These are phyloP conservation scores for Patiria miniata DNA, from an alignment of 35 echinoderm and acorn worm species.

Conservation along the genomic window DNA sequence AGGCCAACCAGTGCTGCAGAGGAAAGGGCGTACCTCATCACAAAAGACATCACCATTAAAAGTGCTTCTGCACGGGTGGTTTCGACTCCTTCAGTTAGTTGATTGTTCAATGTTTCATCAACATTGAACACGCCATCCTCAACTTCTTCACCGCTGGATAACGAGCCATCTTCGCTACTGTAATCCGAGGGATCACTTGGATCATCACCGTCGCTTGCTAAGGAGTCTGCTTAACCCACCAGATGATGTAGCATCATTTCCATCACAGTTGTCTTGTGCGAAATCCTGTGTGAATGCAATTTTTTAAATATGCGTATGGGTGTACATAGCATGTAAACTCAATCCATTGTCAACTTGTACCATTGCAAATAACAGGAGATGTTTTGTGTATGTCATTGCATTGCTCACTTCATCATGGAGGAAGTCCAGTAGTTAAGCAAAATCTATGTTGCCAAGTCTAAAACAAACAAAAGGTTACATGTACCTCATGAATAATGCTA, in stretches of 20 bases:
- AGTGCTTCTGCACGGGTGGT: slow-evolving; percentile 54
- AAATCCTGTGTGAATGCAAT: not conserved
- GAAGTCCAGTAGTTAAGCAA: too few relatives aligned
- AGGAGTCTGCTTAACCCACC: not conserved
- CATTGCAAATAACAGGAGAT: too few relatives aligned
- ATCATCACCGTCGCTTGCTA: not conserved
- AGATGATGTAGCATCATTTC: not conserved
- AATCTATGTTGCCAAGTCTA: too few relatives aligned
- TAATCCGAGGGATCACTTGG: slow-evolving; percentile 11
- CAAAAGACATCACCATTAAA: slow-evolving; percentile 62
- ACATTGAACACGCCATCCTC: not conserved
- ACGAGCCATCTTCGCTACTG: not conserved
- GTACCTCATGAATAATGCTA: too few relatives aligned
- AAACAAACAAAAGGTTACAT: too few relatives aligned
- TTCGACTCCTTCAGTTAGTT: not conserved
- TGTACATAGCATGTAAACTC: not conserved
- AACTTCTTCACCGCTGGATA: not conserved
- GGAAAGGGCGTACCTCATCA: slow-evolving; percentile 49
- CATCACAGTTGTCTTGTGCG: not conserved
- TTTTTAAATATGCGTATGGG: too few relatives aligned
- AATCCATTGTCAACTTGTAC: too few relatives aligned
- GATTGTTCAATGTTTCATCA: not conserved
- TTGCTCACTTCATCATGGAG: too few relatives aligned
- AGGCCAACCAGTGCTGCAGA: slow-evolving; percentile 36
- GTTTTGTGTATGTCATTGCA: too few relatives aligned